phyloP scores from a whole-genome alignment of 2,797 vertebrate species.

The Aldrovandia affinis region DNA sequence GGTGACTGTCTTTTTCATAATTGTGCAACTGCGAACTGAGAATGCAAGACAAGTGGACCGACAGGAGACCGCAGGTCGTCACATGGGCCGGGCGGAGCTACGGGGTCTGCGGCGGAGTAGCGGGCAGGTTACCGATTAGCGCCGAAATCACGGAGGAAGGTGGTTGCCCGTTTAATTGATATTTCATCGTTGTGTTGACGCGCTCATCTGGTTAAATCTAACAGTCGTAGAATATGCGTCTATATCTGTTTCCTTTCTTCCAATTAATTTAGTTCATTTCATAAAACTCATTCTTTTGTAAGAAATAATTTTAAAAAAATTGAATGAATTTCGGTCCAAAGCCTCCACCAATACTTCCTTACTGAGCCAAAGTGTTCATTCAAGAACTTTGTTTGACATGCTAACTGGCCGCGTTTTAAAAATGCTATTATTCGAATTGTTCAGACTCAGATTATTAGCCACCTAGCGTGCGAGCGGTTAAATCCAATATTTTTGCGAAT shows the following conservation, averaged over 20 bases:
- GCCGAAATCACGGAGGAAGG: neutral
- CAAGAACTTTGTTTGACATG: neutral
- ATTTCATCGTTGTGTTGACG: neutral
- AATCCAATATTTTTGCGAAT: too few species aligned
- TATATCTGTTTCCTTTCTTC: too few species aligned
- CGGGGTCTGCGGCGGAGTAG: conserved; percentile 44
- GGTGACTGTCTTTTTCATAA: conserved; percentile 86
- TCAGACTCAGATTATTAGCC: too few species aligned
- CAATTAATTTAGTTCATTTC: neutral
- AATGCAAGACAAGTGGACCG: conserved; percentile 69
- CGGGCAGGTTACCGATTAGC: conserved; percentile 27
- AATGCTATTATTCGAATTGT: too few species aligned
- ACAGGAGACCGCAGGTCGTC: conserved; percentile 51
- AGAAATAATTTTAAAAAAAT: neutral
- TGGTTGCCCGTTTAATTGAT: neutral
- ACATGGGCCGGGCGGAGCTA: conserved; percentile 66
- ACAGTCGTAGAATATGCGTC: neutral
- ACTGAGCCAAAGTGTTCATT: neutral
- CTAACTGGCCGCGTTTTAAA: neutral
- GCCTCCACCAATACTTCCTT: neutral
- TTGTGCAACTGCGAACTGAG: conserved; percentile 87
- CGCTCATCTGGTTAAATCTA: neutral
- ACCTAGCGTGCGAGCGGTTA: too few species aligned
- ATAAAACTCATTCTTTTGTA: neutral
- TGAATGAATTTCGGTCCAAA: neutral